phyloP scores from a whole-genome alignment of 30 jellyfish, hydroid and myxozoan species.

The Hydractinia symbiolongicarpus region DNA sequence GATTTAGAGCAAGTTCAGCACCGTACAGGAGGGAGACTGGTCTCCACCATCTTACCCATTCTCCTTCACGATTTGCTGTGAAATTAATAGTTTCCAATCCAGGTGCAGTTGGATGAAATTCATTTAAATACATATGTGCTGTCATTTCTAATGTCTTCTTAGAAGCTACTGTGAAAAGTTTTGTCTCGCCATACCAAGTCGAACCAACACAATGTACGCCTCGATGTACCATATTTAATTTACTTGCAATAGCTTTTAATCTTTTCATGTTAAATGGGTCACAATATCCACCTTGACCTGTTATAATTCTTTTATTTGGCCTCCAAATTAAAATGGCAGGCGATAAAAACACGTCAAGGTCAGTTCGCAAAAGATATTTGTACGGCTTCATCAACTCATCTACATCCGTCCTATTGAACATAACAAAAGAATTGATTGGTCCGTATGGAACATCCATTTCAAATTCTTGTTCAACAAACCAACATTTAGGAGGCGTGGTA shows the following conservation, averaged over 20 bases:
- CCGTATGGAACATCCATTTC: slow-evolving; percentile 6
- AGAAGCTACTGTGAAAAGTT: slow-evolving; percentile 2
- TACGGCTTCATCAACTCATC: not conserved
- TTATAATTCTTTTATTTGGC: slow-evolving; percentile 9
- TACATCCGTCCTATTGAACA: slow-evolving; percentile 23
- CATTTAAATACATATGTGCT: slow-evolving; percentile 8
- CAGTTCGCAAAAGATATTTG: slow-evolving; percentile 21
- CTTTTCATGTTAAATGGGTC: slow-evolving; percentile 12
- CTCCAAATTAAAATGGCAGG: slow-evolving; percentile 22
- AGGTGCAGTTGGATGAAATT: not conserved
- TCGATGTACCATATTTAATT: slow-evolving; percentile 13
- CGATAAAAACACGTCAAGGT: slow-evolving; percentile 31
- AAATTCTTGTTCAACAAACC: slow-evolving; percentile 9
- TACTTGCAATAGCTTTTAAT: not conserved
- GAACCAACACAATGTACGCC: slow-evolving; percentile 39
- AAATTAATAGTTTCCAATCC: slow-evolving; percentile 26
- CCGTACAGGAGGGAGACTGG: slow-evolving; percentile 21
- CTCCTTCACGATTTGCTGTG: slow-evolving; percentile 16
- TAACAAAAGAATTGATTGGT: slow-evolving; percentile 13
- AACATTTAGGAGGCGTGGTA: not conserved
- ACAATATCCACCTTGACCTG: slow-evolving; percentile 31
- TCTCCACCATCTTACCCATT: slow-evolving; percentile 37
- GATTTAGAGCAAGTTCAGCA: slow-evolving; percentile 28
- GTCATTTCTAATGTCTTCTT: slow-evolving; percentile 16
- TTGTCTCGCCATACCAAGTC: slow-evolving; percentile 27